Conservation (phyloP, 2,113 vertebrate species). For the Ellobius talpinus region DNA sequence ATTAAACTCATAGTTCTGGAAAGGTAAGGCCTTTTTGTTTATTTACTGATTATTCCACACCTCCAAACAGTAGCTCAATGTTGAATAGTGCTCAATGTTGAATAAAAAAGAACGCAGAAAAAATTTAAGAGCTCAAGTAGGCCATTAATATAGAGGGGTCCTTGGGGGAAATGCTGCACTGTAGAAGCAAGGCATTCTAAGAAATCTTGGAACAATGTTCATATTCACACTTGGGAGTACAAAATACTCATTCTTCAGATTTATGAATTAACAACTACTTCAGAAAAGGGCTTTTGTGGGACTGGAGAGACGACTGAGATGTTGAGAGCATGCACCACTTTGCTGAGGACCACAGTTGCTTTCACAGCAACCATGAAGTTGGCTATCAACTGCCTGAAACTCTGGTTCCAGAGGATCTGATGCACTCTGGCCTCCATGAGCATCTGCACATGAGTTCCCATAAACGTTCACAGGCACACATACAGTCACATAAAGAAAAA, state of each 20-base stretch:
- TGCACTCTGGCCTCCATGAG: background rate
- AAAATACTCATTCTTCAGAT: background rate
- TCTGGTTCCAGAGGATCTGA: background rate
- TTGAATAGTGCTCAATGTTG: background rate
- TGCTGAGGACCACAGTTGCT: background rate
- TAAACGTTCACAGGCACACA: background rate
- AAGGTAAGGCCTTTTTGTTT: background rate
- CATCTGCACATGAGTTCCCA: background rate
- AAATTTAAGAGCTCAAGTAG: background rate
- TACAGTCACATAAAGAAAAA: background rate
- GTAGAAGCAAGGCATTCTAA: background rate
- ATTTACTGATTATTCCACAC: background rate
- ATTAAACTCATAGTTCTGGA: background rate
- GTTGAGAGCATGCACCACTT: background rate
- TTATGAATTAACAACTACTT: conserved; percentile 40
- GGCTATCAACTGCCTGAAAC: background rate
- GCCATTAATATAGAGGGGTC: background rate
- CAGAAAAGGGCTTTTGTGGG: background rate
- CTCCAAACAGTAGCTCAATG: background rate
- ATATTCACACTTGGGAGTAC: background rate
- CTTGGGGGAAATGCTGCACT: background rate
- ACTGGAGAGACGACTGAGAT: background rate
- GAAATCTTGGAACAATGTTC: background rate
- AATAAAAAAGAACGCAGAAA: background rate
- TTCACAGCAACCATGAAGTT: background rate